Evolutionary conservation across 2,113 vertebrate genomes (phyloP).

Genomic region (Nestor notabilis): DNA sequence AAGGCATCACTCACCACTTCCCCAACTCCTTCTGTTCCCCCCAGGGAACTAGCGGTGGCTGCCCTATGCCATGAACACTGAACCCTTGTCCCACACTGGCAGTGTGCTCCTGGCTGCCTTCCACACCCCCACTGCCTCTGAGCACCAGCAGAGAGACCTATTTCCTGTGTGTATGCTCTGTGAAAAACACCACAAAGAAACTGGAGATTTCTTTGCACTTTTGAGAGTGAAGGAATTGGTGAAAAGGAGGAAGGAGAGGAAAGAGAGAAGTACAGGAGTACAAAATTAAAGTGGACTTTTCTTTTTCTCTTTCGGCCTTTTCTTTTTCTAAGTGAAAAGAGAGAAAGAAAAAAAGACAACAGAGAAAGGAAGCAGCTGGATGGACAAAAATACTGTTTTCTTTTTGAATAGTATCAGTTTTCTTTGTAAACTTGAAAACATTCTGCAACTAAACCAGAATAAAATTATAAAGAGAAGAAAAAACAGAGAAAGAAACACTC

Average conservation of each 20-base stretch:
- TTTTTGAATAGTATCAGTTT: neutral
- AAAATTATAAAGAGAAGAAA: neutral
- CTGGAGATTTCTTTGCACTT: neutral
- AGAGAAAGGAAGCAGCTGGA: neutral
- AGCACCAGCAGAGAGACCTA: neutral
- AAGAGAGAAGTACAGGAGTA: neutral
- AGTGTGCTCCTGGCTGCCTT: rapidly evolving
- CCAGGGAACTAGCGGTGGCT: neutral
- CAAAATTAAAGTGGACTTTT: neutral
- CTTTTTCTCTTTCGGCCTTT: neutral
- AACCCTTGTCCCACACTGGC: neutral
- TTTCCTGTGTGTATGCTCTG: neutral
- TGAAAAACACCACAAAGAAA: neutral
- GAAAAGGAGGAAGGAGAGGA: neutral
- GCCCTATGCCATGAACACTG: neutral
- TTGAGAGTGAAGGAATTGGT: neutral
- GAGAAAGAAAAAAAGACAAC: neutral
- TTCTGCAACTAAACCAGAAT: neutral
- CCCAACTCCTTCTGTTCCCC: neutral
- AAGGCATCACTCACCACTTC: neutral
- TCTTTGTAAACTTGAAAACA: neutral
- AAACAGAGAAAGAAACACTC: neutral
- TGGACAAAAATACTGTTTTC: neutral
- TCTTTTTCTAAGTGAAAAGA: neutral
- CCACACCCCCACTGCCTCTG: neutral